Evolutionary conservation across 2,113 vertebrate species (phyloP), one percentile per base, ranked within the genome.

Genomic region (Apus apus): DNA sequence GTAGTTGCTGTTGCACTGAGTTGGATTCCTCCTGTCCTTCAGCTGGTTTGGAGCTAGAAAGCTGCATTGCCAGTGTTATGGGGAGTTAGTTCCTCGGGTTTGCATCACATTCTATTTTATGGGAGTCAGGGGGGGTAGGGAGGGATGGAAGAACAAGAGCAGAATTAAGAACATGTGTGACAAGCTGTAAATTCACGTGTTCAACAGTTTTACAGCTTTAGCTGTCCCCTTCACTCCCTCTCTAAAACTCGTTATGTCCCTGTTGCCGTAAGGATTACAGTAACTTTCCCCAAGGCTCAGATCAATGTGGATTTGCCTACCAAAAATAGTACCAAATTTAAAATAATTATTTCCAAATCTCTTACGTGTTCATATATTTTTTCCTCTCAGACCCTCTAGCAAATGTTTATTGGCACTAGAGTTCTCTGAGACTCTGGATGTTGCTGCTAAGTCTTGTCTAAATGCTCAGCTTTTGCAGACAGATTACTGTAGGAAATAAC

Each of bases 161-260:
- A 91, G 57, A 89, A 85, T 67, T 67, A 75, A 85, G 34, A 77
- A 76, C 26, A 50, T 32, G 34, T 9, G 0, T 85, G 62, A 71
- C 29, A 46, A 22, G 40, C 76, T 80, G 45, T 38, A 77, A 77
- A 92, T 34, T 38, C 62, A 38, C 2, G 0, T 38, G n/a, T 83
- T 85, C 43, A 83, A 36, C 46, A 57, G 43, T 81, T 90, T 91
- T 89, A 57, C 61, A 89, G 66, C 68, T 93, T 93, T 95, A 96
- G 34, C 51, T 84, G 11, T 93, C 18, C 73, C 36, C 30, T 83
- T 54, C 60, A 38, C 22, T 65, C 74, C 18, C 8, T 87, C 50
- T 62, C 54, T 82, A 87, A 79, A 88, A 77, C 53, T 94, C 64
- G 68, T 87, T 78, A 71, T 73, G 27, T 78, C 45, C 45, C 75